Percentiles rank a stretch among this genome's conserved stretches.
These are phyloP conservation scores for Coenonympha arcania DNA, from an alignment of 2,888 invertebrate genomes.

Conservation along the genomic window DNA sequence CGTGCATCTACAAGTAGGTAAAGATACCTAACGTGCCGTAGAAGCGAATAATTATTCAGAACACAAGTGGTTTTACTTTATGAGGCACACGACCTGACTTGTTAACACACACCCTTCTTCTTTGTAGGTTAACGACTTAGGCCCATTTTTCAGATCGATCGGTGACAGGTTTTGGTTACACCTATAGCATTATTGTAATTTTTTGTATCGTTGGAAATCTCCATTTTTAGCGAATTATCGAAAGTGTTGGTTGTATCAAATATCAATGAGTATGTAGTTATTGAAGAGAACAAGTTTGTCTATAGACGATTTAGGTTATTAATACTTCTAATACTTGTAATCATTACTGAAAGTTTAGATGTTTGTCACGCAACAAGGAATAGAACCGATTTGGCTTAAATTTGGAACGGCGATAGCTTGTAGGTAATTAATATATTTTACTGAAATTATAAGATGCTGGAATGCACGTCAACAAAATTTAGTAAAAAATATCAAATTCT, in stretches of 20 bases:
- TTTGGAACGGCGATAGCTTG: too few relatives aligned
- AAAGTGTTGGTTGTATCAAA: too few relatives aligned
- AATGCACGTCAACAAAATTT: too few relatives aligned
- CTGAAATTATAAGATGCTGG: too few relatives aligned
- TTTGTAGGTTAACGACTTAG: conserved; percentile 44
- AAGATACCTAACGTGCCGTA: background rate
- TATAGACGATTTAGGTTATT: too few relatives aligned
- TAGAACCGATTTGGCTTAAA: too few relatives aligned
- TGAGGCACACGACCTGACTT: conserved; percentile 53
- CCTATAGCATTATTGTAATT: conserved; percentile 7
- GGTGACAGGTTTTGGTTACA: conserved; percentile 4
- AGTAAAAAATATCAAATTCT: background rate
- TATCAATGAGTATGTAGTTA: too few relatives aligned
- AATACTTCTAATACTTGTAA: too few relatives aligned
- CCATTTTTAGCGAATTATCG: background rate
- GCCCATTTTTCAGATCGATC: conserved; percentile 8
- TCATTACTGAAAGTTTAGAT: too few relatives aligned
- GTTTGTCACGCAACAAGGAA: too few relatives aligned
- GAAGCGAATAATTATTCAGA: conserved; percentile 58
- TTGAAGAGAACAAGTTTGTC: too few relatives aligned
- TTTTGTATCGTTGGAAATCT: background rate
- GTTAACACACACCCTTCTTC: conserved; percentile 57
- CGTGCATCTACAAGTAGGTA: background rate
- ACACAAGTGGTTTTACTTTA: conserved; percentile 67
- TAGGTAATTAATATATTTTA: too few relatives aligned